Percentiles rank a stretch among this genome's conserved stretches.
phyloP scores from a whole-genome alignment of 2,888 invertebrate genomes.

The Emmelina monodactyla region DNA sequence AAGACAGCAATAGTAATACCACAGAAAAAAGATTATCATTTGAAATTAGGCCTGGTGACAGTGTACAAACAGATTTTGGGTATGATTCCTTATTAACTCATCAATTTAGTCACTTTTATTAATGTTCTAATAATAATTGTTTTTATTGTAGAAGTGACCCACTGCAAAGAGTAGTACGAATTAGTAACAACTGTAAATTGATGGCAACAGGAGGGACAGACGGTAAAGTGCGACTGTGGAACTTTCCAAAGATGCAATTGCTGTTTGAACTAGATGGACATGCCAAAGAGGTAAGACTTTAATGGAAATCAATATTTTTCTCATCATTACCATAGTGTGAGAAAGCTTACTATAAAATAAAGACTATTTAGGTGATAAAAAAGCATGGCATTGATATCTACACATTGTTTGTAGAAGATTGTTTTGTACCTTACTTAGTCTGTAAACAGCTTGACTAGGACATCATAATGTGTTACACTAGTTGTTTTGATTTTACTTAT shows the following conservation, averaged over 20 bases:
- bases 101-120: not conserved
- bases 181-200: slow-evolving; percentile 77
- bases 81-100: slow-evolving; percentile 25
- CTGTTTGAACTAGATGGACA: slow-evolving; percentile 79
- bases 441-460: no score
- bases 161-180: slow-evolving; percentile 84
- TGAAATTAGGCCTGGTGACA: slow-evolving; percentile 78
- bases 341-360: no score
- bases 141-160: slow-evolving; percentile 71
- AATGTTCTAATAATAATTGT: not conserved
- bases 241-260: slow-evolving; percentile 81
- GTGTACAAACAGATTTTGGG: slow-evolving; percentile 87
- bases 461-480: no score
- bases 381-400: no score
- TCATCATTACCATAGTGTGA: no score
- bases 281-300: slow-evolving; percentile 78
- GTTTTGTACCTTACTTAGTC: no score
- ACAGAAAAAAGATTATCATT: slow-evolving; percentile 73
- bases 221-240: slow-evolving; percentile 87
- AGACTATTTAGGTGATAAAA: no score
- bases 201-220: slow-evolving; percentile 95
- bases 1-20: slow-evolving; percentile 45
- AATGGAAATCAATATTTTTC: no score
- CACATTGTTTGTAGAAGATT: no score
- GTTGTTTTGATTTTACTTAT: no score